Evolutionary conservation across 1,140 invertebrate genomes (phyloP).

Genomic region (Anastrepha obliqua): DNA sequence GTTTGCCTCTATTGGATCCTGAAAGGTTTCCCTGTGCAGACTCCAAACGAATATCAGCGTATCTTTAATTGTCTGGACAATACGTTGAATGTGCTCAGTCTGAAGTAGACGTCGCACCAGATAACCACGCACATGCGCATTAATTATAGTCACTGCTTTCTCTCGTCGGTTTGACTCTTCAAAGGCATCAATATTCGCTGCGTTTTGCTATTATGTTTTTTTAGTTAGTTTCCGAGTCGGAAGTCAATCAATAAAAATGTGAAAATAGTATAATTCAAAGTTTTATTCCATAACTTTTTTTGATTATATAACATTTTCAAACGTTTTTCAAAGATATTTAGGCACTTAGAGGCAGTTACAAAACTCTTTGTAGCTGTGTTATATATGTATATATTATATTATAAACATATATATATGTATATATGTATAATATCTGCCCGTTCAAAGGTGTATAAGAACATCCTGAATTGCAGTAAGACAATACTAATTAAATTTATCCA

Average conservation of each 20-base stretch:
- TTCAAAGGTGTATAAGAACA: not conserved
- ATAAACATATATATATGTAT: too few relatives aligned
- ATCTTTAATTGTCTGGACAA: slow-evolving; percentile 88
- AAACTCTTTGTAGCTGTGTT: too few relatives aligned
- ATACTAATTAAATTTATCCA: not conserved
- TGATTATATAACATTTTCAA: not conserved
- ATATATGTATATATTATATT: not conserved
- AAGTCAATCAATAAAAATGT: not conserved
- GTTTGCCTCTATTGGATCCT: slow-evolving; percentile 75
- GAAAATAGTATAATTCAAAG: not conserved
- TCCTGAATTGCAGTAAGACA: not conserved
- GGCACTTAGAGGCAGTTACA: not conserved
- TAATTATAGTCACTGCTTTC: slow-evolving; percentile 81
- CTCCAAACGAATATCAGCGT: slow-evolving; percentile 84
- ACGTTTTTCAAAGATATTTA: slow-evolving; percentile 2
- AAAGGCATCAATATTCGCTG: not conserved
- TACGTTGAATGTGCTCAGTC: slow-evolving; percentile 85
- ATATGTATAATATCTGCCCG: not conserved
- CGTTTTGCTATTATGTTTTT: not conserved
- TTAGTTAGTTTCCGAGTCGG: not conserved
- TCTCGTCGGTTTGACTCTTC: slow-evolving; percentile 8
- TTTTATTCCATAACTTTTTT: not conserved
- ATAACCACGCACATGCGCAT: slow-evolving; percentile 86
- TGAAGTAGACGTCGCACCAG: slow-evolving; percentile 85
- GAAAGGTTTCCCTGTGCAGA: slow-evolving; percentile 81